These are phyloP conservation scores for Rhorus exstirpatorius DNA, from an alignment of 2,888 invertebrate genomes.

Conservation along the genomic window DNA sequence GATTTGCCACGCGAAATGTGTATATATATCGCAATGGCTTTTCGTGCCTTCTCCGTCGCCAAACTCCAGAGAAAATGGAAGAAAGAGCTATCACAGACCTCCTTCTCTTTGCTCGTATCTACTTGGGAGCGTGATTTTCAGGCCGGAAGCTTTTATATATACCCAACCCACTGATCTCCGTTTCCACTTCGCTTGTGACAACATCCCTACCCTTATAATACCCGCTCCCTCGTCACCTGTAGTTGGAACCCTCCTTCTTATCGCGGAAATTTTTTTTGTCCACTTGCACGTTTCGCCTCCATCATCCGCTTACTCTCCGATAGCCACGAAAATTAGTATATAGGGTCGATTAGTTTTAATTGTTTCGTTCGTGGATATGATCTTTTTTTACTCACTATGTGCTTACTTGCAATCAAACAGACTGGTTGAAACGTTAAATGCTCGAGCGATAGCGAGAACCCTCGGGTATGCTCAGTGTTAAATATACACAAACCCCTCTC, in stretches of 20 bases:
- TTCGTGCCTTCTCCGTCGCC: constrained; percentile 7
- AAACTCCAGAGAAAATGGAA: constrained; percentile 42
- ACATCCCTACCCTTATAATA: constrained; percentile 42
- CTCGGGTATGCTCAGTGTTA: constrained; percentile 26
- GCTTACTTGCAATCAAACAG: constrained; percentile 32
- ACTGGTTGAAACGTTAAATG: constrained; percentile 49
- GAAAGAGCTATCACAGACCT: constrained; percentile 42
- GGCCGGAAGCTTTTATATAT: constrained; percentile 59
- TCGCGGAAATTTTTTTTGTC: constrained; percentile 47
- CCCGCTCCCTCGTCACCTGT: neutral
- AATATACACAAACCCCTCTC: constrained; percentile 3
- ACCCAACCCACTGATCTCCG: constrained; percentile 60
- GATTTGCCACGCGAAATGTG: constrained; percentile 39
- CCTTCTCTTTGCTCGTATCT: constrained; percentile 39
- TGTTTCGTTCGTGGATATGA: constrained; percentile 26
- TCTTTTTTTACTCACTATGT: constrained; percentile 20
- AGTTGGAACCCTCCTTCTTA: neutral
- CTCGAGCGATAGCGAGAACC: constrained; percentile 44
- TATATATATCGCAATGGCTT: constrained; percentile 21
- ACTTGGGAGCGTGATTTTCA: constrained; percentile 60
- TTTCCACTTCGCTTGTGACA: constrained; percentile 70
- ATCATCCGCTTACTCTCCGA: constrained; percentile 21
- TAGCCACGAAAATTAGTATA: constrained; percentile 49
- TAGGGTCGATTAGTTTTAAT: constrained; percentile 65
- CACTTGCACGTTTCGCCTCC: constrained; percentile 52